phyloP scores from a whole-genome alignment of 2,888 invertebrate species.

The Nomada ruficornis region DNA sequence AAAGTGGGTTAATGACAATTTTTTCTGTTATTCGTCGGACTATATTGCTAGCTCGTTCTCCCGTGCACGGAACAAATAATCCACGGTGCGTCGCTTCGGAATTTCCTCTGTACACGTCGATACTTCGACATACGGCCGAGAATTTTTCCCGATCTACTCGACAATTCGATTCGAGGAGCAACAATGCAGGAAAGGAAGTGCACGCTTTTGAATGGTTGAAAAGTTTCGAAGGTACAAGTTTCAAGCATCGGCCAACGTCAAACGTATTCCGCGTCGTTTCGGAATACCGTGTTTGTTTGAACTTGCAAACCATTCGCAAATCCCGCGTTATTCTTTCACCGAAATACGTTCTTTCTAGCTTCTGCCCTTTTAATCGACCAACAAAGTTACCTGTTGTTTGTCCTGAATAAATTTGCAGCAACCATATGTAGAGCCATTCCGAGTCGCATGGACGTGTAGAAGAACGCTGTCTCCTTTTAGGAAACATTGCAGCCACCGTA shows the following conservation, averaged over 20 bases:
- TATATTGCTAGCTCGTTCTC: not conserved
- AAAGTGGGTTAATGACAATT: conserved; percentile 40
- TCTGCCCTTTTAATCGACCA: not conserved
- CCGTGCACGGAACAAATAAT: conserved; percentile 24
- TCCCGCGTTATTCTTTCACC: conserved; percentile 18
- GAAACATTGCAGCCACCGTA: conserved; percentile 1
- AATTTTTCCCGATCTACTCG: conserved; percentile 48
- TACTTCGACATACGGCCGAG: not conserved
- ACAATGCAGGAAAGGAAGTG: not conserved
- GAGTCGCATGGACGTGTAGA: conserved; percentile 2
- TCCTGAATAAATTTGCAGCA: conserved; percentile 6
- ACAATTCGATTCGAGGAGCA: conserved; percentile 49
- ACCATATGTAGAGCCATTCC: too few relatives aligned
- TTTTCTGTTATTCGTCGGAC: conserved; percentile 13
- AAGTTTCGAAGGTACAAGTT: conserved; percentile 41
- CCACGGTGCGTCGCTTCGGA: conserved; percentile 23
- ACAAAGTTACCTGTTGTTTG: not conserved
- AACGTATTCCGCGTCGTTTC: conserved; percentile 31
- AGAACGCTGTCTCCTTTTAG: conserved; percentile 21
- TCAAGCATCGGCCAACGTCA: conserved; percentile 17
- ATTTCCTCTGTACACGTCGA: conserved; percentile 13
- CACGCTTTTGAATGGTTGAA: conserved; percentile 13
- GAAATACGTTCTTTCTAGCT: not conserved
- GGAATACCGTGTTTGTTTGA: conserved; percentile 32
- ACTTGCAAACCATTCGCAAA: conserved; percentile 20